These are phyloP conservation scores for Horisme vitalbata DNA, from an alignment of 2,888 invertebrate species.

Conservation along the genomic window DNA sequence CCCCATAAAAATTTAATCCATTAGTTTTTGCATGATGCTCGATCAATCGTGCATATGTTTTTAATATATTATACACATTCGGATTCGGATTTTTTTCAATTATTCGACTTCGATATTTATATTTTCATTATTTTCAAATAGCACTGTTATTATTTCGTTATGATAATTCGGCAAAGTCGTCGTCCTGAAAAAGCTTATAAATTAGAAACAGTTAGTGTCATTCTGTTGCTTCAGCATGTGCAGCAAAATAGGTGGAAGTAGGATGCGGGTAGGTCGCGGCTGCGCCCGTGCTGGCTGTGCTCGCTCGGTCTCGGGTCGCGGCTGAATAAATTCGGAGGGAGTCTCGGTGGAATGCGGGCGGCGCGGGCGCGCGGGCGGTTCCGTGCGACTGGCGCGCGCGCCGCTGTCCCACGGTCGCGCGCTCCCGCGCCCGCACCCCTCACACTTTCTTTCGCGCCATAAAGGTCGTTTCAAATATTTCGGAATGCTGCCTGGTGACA, in stretches of 20 bases:
- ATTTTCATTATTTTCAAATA: too few relatives aligned
- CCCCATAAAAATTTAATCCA: too few relatives aligned
- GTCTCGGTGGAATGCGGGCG: slow-evolving; percentile 75
- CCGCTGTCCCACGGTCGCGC: slow-evolving; percentile 87
- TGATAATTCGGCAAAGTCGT: too few relatives aligned
- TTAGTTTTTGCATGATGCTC: too few relatives aligned
- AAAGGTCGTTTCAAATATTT: slow-evolving; percentile 83
- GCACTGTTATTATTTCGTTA: too few relatives aligned
- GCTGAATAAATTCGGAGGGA: slow-evolving; percentile 81
- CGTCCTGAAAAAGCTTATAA: not conserved
- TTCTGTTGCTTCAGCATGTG: too few relatives aligned
- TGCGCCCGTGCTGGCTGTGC: slow-evolving; percentile 17
- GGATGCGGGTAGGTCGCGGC: slow-evolving; percentile 13
- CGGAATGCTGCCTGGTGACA: slow-evolving; percentile 82
- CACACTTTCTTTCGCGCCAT: slow-evolving; percentile 82
- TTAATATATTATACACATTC: too few relatives aligned
- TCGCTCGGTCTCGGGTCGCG: slow-evolving; percentile 57
- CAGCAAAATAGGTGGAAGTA: slow-evolving; percentile 5
- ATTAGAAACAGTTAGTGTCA: not conserved
- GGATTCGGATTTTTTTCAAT: too few relatives aligned
- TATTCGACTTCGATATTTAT: too few relatives aligned
- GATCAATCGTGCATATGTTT: too few relatives aligned
- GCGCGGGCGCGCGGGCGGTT: slow-evolving; percentile 65
- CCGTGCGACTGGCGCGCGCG: slow-evolving; percentile 82
- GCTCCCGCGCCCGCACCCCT: slow-evolving; percentile 74